Evolutionary conservation across 1,140 invertebrate species (phyloP).

Genomic region (Cotesia typhae): DNA sequence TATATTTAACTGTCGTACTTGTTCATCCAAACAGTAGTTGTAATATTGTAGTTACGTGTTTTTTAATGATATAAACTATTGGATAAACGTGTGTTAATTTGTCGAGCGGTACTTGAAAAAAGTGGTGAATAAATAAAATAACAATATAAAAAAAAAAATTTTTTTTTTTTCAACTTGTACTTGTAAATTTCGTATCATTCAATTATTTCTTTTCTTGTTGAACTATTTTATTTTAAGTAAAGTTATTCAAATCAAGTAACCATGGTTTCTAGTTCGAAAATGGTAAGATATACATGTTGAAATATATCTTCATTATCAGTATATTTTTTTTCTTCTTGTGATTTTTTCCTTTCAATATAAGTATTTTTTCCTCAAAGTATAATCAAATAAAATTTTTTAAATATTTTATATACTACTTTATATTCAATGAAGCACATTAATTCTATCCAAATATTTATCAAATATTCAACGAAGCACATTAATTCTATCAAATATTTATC

Average conservation of each 20-base stretch:
- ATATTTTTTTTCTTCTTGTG: not conserved
- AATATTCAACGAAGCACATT: too few species aligned
- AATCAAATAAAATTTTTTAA: too few species aligned
- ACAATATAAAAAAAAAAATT: too few species aligned
- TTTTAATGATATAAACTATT: not conserved
- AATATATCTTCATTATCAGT: not conserved
- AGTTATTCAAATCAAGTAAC: constrained; percentile 8
- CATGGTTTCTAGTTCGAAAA: constrained; percentile 56
- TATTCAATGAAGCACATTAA: too few species aligned
- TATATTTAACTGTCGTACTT: constrained; percentile 33
- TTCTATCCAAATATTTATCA: too few species aligned
- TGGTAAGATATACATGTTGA: constrained; percentile 48
- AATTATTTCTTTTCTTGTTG: not conserved
- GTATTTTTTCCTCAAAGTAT: not conserved
- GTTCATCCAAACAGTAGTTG: constrained; percentile 2
- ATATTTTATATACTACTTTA: too few species aligned
- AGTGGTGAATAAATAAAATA: too few species aligned
- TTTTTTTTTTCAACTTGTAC: not conserved
- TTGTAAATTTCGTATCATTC: not conserved
- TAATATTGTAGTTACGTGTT: too few species aligned
- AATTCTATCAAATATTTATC: too few species aligned
- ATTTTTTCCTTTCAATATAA: not conserved
- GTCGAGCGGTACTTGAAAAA: not conserved
- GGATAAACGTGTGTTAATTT: not conserved
- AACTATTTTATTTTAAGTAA: constrained; percentile 4